These are phyloP conservation scores for Drosophila teissieri DNA, from an alignment of 1,140 invertebrate genomes.

Conservation along the genomic window DNA sequence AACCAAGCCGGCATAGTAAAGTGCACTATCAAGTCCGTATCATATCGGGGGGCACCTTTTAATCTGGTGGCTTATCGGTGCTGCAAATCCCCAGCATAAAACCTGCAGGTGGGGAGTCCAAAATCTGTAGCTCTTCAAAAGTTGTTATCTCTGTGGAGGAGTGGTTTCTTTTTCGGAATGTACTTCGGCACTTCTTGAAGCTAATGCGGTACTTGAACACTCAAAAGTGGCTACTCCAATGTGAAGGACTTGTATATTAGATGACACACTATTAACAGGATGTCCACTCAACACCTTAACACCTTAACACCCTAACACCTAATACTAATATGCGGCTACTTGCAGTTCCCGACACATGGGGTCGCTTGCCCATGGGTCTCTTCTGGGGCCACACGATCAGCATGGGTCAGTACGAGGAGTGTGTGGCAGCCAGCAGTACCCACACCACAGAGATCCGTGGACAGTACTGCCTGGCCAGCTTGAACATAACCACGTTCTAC, in stretches of 20 bases:
- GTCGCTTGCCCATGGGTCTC: slow-evolving; percentile 73
- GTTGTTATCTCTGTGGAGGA: background rate
- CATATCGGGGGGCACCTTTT: background rate
- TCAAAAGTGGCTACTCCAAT: background rate
- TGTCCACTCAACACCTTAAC: too few relatives aligned
- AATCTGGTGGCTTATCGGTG: slow-evolving; percentile 15
- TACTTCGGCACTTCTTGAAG: background rate
- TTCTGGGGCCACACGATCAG: slow-evolving; percentile 78
- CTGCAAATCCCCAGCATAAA: slow-evolving; percentile 13
- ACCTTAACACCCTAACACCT: too few relatives aligned
- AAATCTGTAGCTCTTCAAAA: background rate
- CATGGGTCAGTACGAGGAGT: slow-evolving; percentile 80
- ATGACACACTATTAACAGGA: too few relatives aligned
- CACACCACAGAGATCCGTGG: slow-evolving; percentile 56
- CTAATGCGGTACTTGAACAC: background rate
- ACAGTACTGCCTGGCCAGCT: slow-evolving; percentile 69
- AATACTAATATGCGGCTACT: too few relatives aligned
- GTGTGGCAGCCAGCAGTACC: slow-evolving; percentile 61
- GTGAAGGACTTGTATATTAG: background rate
- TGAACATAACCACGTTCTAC: slow-evolving; percentile 69
- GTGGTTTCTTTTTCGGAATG: background rate
- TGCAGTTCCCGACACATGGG: slow-evolving; percentile 81
- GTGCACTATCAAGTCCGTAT: background rate
- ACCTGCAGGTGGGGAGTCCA: background rate
- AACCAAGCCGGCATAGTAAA: background rate